A percentile compares a stretch with the other conserved stretches of the same genome.
These are phyloP conservation scores for Craseonycteris thonglongyai DNA, from an alignment of 2,113 vertebrate species.

Conservation along the genomic window DNA sequence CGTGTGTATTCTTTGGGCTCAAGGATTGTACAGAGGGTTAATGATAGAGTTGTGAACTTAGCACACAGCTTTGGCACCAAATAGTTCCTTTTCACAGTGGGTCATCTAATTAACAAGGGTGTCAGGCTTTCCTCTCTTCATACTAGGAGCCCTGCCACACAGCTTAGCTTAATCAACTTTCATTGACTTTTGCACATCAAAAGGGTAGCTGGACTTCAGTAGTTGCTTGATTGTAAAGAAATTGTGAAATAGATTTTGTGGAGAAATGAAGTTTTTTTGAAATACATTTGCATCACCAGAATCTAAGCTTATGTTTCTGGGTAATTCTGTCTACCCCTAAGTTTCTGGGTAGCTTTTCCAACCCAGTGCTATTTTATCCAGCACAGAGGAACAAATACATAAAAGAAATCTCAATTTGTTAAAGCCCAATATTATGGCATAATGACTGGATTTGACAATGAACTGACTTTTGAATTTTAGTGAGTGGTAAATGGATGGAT, in stretches of 20 bases:
- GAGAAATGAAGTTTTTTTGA: conserved; percentile 39
- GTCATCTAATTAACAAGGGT: neutral
- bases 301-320: conserved; percentile 12
- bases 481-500: conserved; percentile 51
- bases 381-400: conserved; percentile 56
- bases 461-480: conserved; percentile 64
- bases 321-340: conserved; percentile 47
- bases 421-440: conserved; percentile 52
- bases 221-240: conserved; percentile 38
- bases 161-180: conserved; percentile 40
- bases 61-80: neutral
- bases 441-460: conserved; percentile 61
- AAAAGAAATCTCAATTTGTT: conserved; percentile 67
- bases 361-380: conserved; percentile 50
- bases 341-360: conserved; percentile 60
- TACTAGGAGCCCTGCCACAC: neutral
- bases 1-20: neutral
- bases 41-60: neutral
- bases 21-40: neutral
- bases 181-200: conserved; percentile 1
- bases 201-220: neutral
- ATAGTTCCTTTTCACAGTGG: neutral
- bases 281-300: conserved; percentile 46
- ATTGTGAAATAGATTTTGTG: conserved; percentile 35
- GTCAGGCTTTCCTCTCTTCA: neutral